Evolutionary conservation across 2,888 invertebrate species (phyloP), one percentile per base, ranked within the genome.

Genomic region (Doris montereyensis): DNA sequence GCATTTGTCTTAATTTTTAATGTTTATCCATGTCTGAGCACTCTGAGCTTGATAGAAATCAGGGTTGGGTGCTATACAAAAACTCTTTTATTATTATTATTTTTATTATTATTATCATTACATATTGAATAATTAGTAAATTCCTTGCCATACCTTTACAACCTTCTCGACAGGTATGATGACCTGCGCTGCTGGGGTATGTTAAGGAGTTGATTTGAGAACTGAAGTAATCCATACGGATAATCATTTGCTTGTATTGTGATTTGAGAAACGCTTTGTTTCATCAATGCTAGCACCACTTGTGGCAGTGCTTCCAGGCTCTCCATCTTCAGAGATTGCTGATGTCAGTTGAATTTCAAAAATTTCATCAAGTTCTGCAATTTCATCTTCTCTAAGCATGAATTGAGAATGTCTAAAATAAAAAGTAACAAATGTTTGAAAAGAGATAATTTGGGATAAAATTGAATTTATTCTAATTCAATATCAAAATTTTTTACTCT

Each of bases 201-300:
- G 2, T 72, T 76, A 10, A 74, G 70, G 1, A 41, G 52, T 5
- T 60, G 13, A 24, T 74, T 73, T 2, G 87, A 86, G 80, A 91
- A 90, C 86, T 91, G 89, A 28, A 91, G 81, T 65, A 90, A 81
- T 3, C 91, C 91, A 83, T 88, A 86, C 0, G 89, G 89, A 76
- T 84, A 85, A 83, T 91, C 90, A 80, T 86, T 90, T 60, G 85
- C 88, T 10, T 79, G 76, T 30, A 90, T 84, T n/a, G 85, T 83
- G 5, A 91, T 82, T 1, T 70, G 83, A 28, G 84, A 85, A 2
- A 28, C 68, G 60, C 82, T 78, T 8, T 73, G 77, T 30, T 13
- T 81, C 83, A 74, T 89, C 85, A 17, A 91, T 86, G 78, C 89
- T 89, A 60, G 90, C 90, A 4, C 91, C 91, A 83, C 90, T 90